phyloP scores from a whole-genome alignment of 2,888 invertebrate species.

The Eristalis intricaria region DNA sequence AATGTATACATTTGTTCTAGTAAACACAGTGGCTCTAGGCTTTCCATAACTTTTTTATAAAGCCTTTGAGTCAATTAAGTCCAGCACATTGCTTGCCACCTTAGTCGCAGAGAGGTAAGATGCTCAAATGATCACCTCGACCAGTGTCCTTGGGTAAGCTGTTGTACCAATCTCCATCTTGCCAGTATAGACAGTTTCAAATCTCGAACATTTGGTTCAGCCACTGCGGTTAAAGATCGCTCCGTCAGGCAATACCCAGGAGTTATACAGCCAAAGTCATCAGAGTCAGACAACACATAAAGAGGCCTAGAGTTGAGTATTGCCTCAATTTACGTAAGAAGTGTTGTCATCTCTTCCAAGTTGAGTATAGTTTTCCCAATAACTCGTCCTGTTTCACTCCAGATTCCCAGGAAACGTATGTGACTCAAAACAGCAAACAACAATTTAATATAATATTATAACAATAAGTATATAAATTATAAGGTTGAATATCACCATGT shows the following conservation, averaged over 20 bases:
- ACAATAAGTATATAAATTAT: too few species aligned
- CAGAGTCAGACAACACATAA: neutral
- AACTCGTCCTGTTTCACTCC: neutral
- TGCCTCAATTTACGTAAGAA: neutral
- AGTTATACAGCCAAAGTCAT: constrained; percentile 7
- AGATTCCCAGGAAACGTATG: neutral
- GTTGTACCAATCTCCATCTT: constrained; percentile 34
- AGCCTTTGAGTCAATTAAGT: too few species aligned
- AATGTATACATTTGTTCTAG: too few species aligned
- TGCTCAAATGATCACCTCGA: constrained; percentile 2
- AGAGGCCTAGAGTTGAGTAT: neutral
- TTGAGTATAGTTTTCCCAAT: neutral
- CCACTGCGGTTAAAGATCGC: constrained; percentile 3
- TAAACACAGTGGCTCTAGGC: too few species aligned
- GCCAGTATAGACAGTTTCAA: constrained; percentile 19
- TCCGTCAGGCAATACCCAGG: constrained; percentile 8
- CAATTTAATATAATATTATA: too few species aligned
- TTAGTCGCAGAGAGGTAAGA: too few species aligned
- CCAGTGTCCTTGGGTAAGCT: constrained; percentile 34
- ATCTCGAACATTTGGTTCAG: constrained; percentile 19
- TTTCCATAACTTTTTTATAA: too few species aligned
- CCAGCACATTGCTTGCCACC: too few species aligned
- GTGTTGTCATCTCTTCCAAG: neutral
- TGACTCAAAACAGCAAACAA: too few species aligned
- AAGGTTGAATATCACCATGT: too few species aligned